Percentiles rank a stretch among this genome's conserved stretches.
Conservation (phyloP, 1,140 invertebrate genomes). For the Eubasilissa regina region DNA sequence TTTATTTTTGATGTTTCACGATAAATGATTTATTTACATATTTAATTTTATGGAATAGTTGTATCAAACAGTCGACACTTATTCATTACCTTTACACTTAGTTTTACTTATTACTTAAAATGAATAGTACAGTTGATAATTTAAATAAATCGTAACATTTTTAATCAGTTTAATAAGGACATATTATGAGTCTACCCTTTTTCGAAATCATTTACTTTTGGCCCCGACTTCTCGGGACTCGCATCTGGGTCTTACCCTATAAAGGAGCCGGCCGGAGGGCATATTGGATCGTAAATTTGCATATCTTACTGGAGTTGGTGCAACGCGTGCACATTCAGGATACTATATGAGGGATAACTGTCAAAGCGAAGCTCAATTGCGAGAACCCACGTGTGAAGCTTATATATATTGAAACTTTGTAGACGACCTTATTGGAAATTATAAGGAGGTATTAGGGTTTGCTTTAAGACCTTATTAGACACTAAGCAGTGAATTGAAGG, state of each 20-base stretch:
- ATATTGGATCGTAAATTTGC: conserved; percentile 56
- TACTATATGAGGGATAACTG: conserved; percentile 23
- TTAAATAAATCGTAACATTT: too few relatives aligned
- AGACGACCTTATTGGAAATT: conserved; percentile 22
- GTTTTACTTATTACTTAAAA: too few relatives aligned
- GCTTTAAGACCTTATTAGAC: conserved; percentile 35
- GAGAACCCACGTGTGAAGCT: conserved; percentile 22
- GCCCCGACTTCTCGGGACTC: neutral
- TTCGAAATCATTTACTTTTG: too few relatives aligned
- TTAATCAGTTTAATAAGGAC: too few relatives aligned
- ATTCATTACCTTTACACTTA: too few relatives aligned
- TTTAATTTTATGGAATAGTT: too few relatives aligned
- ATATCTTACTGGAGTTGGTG: conserved; percentile 41
- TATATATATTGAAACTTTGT: conserved; percentile 16
- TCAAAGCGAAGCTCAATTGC: neutral
- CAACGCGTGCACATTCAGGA: conserved; percentile 39
- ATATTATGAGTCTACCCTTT: too few relatives aligned
- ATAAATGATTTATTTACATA: too few relatives aligned
- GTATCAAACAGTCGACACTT: too few relatives aligned
- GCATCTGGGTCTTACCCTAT: neutral
- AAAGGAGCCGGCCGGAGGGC: conserved; percentile 26
- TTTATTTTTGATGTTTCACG: too few relatives aligned
- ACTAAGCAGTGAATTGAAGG: conserved; percentile 11
- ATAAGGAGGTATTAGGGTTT: conserved; percentile 6
- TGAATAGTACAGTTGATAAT: too few relatives aligned